These are phyloP conservation scores for Muscicapa comitata DNA, from an alignment of 2,797 vertebrate species.

Conservation along the genomic window DNA sequence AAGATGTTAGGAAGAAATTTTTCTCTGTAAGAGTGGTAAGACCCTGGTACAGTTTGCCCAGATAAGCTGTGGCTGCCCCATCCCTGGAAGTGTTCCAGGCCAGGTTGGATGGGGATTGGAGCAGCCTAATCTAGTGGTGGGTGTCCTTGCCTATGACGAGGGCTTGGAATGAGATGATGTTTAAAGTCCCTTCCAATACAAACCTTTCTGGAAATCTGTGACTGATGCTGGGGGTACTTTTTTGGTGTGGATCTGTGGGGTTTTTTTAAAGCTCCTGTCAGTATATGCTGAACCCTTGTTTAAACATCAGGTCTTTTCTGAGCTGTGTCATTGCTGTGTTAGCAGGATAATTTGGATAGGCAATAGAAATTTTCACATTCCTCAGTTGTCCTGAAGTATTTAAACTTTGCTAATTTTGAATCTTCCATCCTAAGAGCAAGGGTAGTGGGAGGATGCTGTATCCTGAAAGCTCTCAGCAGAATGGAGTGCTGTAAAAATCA, in stretches of 20 bases:
- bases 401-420: neutral
- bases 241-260: neutral
- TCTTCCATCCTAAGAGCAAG: neutral
- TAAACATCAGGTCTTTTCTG: neutral
- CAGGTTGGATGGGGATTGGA: neutral
- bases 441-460: neutral
- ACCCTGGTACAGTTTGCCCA: neutral
- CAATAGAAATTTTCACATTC: neutral
- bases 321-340: neutral
- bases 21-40: neutral
- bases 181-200: neutral
- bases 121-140: neutral
- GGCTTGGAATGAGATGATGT: neutral
- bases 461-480: neutral
- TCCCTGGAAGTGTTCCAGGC: neutral
- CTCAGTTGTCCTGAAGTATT: neutral
- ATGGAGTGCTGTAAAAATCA: neutral
- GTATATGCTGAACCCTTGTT: neutral
- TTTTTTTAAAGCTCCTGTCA: neutral
- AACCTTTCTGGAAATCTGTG: neutral
- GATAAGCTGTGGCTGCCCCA: neutral
- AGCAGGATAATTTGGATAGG: neutral
- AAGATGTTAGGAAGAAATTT: neutral
- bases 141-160: neutral
- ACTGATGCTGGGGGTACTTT: neutral